A percentile compares a stretch with the other conserved stretches of the same genome.
Conservation (phyloP, 2,888 invertebrate genomes). For the Deilephila elpenor region DNA sequence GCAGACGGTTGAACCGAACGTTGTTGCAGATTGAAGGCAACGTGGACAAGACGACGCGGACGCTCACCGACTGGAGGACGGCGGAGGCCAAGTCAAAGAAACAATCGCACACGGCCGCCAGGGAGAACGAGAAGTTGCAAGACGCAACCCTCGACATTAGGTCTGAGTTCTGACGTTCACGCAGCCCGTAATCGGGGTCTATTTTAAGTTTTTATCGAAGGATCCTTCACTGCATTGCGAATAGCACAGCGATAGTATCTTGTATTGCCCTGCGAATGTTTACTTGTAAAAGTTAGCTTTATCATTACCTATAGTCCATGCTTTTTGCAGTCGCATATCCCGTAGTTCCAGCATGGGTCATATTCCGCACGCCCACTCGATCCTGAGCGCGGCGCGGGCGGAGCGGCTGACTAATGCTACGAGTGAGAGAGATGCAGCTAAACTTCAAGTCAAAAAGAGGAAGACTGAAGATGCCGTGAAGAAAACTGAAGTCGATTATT, state of each 20-base stretch:
- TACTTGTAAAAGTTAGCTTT: slow-evolving; percentile 25
- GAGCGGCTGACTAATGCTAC: slow-evolving; percentile 65
- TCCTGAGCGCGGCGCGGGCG: slow-evolving; percentile 74
- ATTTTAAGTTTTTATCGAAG: slow-evolving; percentile 54
- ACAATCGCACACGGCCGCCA: slow-evolving; percentile 92
- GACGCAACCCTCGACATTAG: slow-evolving; percentile 86
- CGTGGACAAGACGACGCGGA: slow-evolving; percentile 94
- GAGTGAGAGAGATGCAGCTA: slow-evolving; percentile 87
- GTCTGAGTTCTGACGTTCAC: slow-evolving; percentile 75
- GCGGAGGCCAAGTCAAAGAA: slow-evolving; percentile 96
- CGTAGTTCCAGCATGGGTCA: slow-evolving; percentile 85
- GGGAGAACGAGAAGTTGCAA: slow-evolving; percentile 96
- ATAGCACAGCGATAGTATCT: slow-evolving; percentile 52
- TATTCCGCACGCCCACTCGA: slow-evolving; percentile 81
- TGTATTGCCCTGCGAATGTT: slow-evolving; percentile 19
- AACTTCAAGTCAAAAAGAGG: slow-evolving; percentile 94
- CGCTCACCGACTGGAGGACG: slow-evolving; percentile 92
- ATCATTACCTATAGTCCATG: slow-evolving; percentile 39
- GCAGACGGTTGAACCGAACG: slow-evolving; percentile 32
- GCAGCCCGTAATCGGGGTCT: slow-evolving; percentile 50
- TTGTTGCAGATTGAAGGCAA: slow-evolving; percentile 86
- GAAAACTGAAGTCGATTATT: slow-evolving; percentile 97
- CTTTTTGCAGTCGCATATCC: slow-evolving; percentile 72
- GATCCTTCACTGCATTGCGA: slow-evolving; percentile 69
- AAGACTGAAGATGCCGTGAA: slow-evolving; percentile 96